Base-by-base conservation (phyloP, 2,797 vertebrate species). In the Gymnothorax reevesii region DNA sequence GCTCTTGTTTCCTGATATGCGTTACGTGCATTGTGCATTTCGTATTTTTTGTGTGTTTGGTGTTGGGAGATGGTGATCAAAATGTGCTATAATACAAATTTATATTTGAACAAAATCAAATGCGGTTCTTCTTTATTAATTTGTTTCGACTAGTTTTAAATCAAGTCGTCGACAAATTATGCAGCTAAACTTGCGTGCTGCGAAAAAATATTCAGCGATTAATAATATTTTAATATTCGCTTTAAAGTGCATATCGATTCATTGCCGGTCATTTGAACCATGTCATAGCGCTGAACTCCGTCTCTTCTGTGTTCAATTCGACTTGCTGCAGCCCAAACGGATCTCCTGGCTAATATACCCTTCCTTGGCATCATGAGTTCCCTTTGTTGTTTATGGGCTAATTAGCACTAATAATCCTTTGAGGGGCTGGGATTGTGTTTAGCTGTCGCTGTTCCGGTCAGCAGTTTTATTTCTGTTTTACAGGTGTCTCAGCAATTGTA, bases 401-500 rank as follows among this genome's bases (percentile, higher is more conserved):
- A 94, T 94, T 92, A 93, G 86, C 89, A 73, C 33, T 90, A 90
- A 93, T 93, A 88, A 90, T 91, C 93, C 91, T 92, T 90, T 93
- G 91, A 93, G 90, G 91, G 87, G 91, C 91, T 93, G 85, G 15
- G 15, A 4, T 49, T 62, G 9, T 62, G 52, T 49, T 88, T 83
- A n/a, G 42, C 66, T 64, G 60, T 66, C 52, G 1, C 42, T 42
- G 15, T 22, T 84, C 59, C 33, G 15, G 33, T 64, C 27, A 64
- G 60, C 83, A 84, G 83, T 64, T 64, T 66, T 33, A 64, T 84
- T 49, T 66, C 13, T 17, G 89, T 92, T 93, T 88, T 91, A 92
- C 93, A 93, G 92, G 93, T 94, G 92, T 92, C 86, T 75, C 88
- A 90, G 89, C 89, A 94, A 93, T 94, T 95, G 88, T 91, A 92